Evolutionary conservation across 1,140 invertebrate species (phyloP).

Genomic region (Ips typographus): DNA sequence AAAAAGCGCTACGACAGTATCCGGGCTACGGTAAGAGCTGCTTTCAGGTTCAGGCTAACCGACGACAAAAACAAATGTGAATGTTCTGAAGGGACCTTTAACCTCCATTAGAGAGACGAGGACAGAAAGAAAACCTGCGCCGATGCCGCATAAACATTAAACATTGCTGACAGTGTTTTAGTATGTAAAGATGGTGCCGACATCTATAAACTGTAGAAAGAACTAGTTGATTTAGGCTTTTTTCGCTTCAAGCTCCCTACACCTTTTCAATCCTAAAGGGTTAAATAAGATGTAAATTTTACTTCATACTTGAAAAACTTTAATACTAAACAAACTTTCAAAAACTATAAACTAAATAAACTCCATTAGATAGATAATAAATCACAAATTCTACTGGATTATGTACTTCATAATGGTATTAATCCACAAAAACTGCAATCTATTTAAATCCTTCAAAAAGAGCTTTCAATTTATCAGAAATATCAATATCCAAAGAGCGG

Average conservation of each 20-base stretch:
- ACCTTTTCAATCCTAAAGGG: too few relatives aligned
- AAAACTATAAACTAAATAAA: too few relatives aligned
- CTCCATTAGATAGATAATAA: too few relatives aligned
- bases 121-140: constrained; percentile 20
- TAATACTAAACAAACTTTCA: too few relatives aligned
- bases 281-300: too few relatives aligned
- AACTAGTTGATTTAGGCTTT: too few relatives aligned
- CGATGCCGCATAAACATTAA: not conserved
- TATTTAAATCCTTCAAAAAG: constrained; percentile 29
- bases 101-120: constrained; percentile 25
- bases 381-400: not conserved
- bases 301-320: too few relatives aligned
- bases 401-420: too few relatives aligned
- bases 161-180: too few relatives aligned
- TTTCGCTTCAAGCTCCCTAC: too few relatives aligned
- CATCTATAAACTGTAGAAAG: too few relatives aligned
- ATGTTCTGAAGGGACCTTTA: constrained; percentile 33
- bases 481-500: constrained; percentile 23
- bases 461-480: constrained; percentile 21
- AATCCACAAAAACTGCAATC: not conserved
- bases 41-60: constrained; percentile 29
- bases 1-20: constrained; percentile 21
- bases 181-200: too few relatives aligned
- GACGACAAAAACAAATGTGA: constrained; percentile 34
- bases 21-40: constrained; percentile 22